Evolutionary conservation across 2,113 vertebrate genomes (phyloP).

Genomic region (Notothenia coriiceps): DNA sequence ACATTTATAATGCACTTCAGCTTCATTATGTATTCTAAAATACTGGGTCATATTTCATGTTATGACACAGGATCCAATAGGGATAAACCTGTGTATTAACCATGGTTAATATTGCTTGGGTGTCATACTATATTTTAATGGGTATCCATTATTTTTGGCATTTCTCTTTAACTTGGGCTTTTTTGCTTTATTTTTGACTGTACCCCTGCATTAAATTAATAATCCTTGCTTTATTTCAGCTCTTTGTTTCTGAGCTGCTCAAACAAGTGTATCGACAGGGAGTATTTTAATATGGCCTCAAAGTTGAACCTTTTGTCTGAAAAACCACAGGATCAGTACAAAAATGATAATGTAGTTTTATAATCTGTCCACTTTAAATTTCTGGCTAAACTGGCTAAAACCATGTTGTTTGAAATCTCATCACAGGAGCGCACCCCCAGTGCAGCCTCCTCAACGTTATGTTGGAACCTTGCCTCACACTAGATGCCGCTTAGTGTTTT

Average conservation of each 20-base stretch:
- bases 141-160: slow-evolving; percentile 1
- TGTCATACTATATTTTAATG: neutral
- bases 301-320: slow-evolving; percentile 5
- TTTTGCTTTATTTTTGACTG: neutral
- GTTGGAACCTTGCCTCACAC: neutral
- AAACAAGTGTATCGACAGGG: slow-evolving; percentile 24
- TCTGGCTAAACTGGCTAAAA: neutral
- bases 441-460: neutral
- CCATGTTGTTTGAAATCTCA: neutral
- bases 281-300: neutral
- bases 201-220: neutral
- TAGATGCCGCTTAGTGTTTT: neutral
- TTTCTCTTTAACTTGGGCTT: neutral
- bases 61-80: neutral
- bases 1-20: slow-evolving; percentile 48
- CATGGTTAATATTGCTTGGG: slow-evolving; percentile 1
- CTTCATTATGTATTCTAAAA: slow-evolving; percentile 21
- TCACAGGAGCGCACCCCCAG: neutral
- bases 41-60: slow-evolving; percentile 7
- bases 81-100: neutral
- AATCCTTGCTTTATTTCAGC: slow-evolving; percentile 17
- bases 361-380: slow-evolving; percentile 22
- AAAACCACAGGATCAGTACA: slow-evolving; percentile 10
- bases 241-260: slow-evolving; percentile 43
- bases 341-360: neutral